phyloP scores from a whole-genome alignment of 2,797 vertebrate genomes.

The Syncerus caffer region DNA sequence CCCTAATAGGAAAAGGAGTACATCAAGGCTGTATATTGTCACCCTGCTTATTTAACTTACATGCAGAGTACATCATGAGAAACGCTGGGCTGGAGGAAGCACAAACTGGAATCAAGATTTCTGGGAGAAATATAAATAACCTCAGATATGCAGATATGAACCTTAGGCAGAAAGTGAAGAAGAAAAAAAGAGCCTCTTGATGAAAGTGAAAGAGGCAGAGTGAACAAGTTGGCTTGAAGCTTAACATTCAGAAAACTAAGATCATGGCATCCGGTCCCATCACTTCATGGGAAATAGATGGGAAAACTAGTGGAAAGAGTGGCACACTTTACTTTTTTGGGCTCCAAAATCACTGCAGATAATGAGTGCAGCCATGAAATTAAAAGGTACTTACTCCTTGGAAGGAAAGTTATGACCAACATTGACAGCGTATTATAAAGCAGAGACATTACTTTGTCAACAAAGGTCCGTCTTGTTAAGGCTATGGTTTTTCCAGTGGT shows the following conservation, averaged over 20 bases:
- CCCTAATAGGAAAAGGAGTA: not conserved
- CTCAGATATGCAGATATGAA: not conserved
- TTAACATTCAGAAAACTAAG: not conserved
- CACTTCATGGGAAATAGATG: not conserved
- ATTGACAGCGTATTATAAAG: not conserved
- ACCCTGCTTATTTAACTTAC: not conserved
- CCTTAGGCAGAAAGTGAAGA: not conserved
- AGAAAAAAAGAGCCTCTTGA: not conserved
- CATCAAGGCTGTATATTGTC: not conserved
- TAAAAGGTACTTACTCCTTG: rapidly evolving
- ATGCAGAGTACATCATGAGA: not conserved
- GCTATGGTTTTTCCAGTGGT: not conserved
- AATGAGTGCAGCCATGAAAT: not conserved
- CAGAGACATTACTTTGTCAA: not conserved
- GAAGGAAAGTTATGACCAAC: not conserved
- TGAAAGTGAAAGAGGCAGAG: not conserved
- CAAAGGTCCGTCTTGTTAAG: not conserved
- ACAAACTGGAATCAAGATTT: not conserved
- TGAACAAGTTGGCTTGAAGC: not conserved
- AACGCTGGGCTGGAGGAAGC: rapidly evolving
- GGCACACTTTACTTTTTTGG: not conserved
- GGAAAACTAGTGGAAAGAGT: not conserved
- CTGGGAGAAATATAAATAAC: not conserved
- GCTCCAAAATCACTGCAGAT: not conserved
- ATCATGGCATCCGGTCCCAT: not conserved